These are phyloP conservation scores for Diarsia mendica DNA, from an alignment of 2,888 invertebrate genomes.

Conservation along the genomic window DNA sequence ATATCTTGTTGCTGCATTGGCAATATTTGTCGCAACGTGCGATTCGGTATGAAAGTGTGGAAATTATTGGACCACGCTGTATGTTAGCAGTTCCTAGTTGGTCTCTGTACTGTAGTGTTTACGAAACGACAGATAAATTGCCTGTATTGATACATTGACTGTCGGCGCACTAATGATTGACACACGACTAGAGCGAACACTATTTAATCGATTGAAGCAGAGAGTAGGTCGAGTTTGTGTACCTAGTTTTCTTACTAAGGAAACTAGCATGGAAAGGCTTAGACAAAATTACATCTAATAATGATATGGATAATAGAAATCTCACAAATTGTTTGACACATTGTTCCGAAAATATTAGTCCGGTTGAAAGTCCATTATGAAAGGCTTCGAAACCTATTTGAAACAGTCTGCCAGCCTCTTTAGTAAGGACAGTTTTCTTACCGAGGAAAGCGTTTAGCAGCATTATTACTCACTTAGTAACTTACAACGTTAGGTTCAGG, in stretches of 20 bases:
- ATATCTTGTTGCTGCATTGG: constrained; percentile 54
- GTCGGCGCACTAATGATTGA: constrained; percentile 44
- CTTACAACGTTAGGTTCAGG: neutral
- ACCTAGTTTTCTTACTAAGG: constrained; percentile 6
- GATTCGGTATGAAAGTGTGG: constrained; percentile 46
- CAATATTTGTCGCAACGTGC: constrained; percentile 58
- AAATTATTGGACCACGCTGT: constrained; percentile 44
- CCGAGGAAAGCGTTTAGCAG: neutral
- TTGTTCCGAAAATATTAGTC: no score
- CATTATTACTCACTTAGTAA: neutral
- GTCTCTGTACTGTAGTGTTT: constrained; percentile 24
- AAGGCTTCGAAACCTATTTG: no score
- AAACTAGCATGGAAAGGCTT: neutral
- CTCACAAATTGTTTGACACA: no score
- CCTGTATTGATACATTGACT: constrained; percentile 46
- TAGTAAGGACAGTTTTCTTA: constrained; percentile 16
- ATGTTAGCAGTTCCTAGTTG: constrained; percentile 44
- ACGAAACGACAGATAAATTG: constrained; percentile 44
- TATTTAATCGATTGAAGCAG: constrained; percentile 19
- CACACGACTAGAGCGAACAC: constrained; percentile 39
- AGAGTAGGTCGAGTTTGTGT: constrained; percentile 6
- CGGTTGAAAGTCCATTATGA: no score
- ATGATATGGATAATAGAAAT: no score
- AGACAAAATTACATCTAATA: neutral
- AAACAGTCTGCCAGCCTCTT: no score